phyloP scores from a whole-genome alignment of 2,888 invertebrate species.

The Lasioglossum vierecki region DNA sequence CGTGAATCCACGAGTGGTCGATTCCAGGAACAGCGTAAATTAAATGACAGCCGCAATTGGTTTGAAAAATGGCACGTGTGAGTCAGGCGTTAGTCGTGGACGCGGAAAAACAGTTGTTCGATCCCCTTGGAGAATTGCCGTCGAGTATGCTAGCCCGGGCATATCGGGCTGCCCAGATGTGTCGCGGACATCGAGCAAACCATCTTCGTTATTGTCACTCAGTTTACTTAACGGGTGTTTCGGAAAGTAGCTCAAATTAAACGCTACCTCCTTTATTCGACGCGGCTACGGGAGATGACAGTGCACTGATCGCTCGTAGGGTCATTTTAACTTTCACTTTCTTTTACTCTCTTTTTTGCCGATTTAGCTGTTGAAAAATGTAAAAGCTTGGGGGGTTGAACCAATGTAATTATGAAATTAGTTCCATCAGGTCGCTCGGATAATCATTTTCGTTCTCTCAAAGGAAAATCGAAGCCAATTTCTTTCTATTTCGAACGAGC shows the following conservation, averaged over 20 bases:
- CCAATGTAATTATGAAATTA: neutral
- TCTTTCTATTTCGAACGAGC: no score
- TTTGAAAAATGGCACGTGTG: neutral
- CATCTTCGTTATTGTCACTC: constrained; percentile 58
- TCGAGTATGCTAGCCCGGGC: constrained; percentile 1
- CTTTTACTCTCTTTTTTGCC: neutral
- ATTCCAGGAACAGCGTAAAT: neutral
- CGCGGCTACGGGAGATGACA: constrained; percentile 22
- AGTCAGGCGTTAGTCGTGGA: neutral
- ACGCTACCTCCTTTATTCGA: neutral
- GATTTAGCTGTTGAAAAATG: neutral
- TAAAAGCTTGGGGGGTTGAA: neutral
- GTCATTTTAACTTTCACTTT: neutral
- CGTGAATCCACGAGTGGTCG: no score
- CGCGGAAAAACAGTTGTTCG: constrained; percentile 24
- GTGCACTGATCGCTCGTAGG: constrained; percentile 14
- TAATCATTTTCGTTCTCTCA: no score
- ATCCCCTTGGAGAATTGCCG: constrained; percentile 52
- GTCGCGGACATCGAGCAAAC: constrained; percentile 48
- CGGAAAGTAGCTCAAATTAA: constrained; percentile 18
- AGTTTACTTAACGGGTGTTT: constrained; percentile 46
- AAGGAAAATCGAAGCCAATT: no score
- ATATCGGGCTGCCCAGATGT: constrained; percentile 28
- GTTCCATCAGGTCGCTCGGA: neutral
- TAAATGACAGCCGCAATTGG: no score